Evolutionary conservation across 2,888 invertebrate species (phyloP).

Genomic region (Deilephila elpenor): DNA sequence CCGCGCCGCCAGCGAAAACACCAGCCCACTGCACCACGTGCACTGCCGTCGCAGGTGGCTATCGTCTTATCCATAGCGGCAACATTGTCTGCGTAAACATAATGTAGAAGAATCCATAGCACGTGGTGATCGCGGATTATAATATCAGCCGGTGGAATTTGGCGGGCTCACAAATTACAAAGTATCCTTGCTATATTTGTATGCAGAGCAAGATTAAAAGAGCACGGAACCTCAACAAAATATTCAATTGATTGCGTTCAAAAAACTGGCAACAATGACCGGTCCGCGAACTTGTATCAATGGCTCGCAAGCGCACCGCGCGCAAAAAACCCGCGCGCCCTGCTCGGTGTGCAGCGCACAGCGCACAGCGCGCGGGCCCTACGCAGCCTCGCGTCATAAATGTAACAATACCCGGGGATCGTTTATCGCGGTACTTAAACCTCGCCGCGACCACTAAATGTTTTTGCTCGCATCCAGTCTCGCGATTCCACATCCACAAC

Average conservation of each 20-base stretch:
- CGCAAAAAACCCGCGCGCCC: not conserved
- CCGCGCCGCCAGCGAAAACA: not conserved
- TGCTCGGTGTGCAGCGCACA: not conserved
- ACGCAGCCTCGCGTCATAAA: not conserved
- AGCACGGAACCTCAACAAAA: not conserved
- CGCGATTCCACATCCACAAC: conserved; percentile 12
- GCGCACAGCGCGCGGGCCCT: not conserved
- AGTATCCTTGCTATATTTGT: too few relatives aligned
- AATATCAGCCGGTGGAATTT: too few relatives aligned
- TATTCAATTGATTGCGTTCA: not conserved
- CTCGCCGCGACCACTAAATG: conserved; percentile 6
- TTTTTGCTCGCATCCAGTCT: conserved; percentile 3
- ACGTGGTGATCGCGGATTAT: too few relatives aligned
- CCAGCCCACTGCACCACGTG: not conserved
- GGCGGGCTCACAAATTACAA: too few relatives aligned
- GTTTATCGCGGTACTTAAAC: conserved; percentile 25
- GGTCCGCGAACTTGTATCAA: not conserved
- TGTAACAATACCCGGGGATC: conserved; percentile 16
- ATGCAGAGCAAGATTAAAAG: not conserved
- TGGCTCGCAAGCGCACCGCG: not conserved
- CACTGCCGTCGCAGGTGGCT: not conserved
- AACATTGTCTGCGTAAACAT: too few relatives aligned
- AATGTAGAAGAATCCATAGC: too few relatives aligned
- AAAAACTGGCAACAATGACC: not conserved
- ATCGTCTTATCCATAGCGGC: not conserved